Base-by-base conservation (phyloP, 2,888 invertebrate species). In the Drosophila mercatorum region DNA sequence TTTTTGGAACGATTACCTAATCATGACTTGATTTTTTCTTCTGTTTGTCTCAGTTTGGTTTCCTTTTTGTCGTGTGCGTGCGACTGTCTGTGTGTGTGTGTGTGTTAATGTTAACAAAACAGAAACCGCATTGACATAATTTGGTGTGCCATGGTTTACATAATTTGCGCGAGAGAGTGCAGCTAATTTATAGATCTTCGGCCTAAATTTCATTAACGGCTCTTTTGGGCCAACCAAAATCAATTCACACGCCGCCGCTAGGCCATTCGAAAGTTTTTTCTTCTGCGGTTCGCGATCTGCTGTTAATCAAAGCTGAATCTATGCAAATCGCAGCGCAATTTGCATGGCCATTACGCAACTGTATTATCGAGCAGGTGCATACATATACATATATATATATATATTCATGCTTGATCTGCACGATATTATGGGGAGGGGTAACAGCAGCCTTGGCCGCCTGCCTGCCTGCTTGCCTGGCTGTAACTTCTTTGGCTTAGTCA, bases 401-500 rank as follows among this genome's bases (percentile, higher is more conserved):
- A 52, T 66, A 41, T 52, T 40, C 56, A 56, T 31, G 68, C 52
- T 52, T 17, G 52, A 66, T 61, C 63, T 51, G 58, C 51, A 55
- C 66, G 81, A 65, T 62, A 78, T 75, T 76, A 72, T 68, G 78
- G 64, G 74, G 70, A 43, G 72, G 73, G 64, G 65, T 73, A 64
- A 40, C 41, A 4, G 52, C 52, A 72, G 75, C 89, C 89, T 83
- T 89, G 89, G 82, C 79, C 84, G 60, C 63, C 6, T 17, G 49
- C 49, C 49, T 22, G 46, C 26, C 12, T 22, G 47, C 26, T 52
- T 61, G 68, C 47, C 65, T 74, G 34, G 10, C 10, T 34, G 74
- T 71, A 71, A 85, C 89, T 89, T 88, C 85, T 88, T 89, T 85
- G 83, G 90, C 88, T 81, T 85, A 85, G 85, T 89, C 90, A 85